A percentile compares a stretch with the other conserved stretches of the same genome.
These are phyloP conservation scores for Gymnocheta viridis DNA, from an alignment of 2,888 invertebrate genomes.

Conservation along the genomic window DNA sequence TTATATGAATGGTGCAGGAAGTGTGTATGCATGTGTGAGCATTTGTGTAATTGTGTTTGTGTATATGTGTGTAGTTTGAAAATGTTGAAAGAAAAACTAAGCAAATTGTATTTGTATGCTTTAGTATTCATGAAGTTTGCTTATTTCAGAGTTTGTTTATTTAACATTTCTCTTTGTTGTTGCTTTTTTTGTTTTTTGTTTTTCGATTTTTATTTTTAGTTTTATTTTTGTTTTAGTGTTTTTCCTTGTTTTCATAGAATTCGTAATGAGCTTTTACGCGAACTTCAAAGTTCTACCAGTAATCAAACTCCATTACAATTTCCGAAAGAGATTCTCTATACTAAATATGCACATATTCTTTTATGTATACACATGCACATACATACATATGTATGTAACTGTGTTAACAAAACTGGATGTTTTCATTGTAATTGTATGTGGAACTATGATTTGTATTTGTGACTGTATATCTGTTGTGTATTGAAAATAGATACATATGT, in stretches of 20 bases:
- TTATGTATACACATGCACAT: too few relatives aligned
- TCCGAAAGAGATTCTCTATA: not conserved
- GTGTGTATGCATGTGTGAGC: not conserved
- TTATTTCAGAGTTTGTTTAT: constrained; percentile 55
- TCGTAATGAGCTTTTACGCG: constrained; percentile 64
- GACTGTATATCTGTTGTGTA: too few relatives aligned
- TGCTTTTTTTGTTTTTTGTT: not conserved
- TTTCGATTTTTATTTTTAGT: constrained; percentile 16
- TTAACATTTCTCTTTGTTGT: constrained; percentile 45
- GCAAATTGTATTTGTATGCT: constrained; percentile 57
- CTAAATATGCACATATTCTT: not conserved
- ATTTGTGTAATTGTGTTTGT: not conserved
- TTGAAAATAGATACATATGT: too few relatives aligned
- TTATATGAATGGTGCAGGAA: not conserved
- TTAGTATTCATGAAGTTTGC: constrained; percentile 49
- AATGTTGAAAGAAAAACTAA: constrained; percentile 47
- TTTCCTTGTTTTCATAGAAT: constrained; percentile 46
- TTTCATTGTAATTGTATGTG: too few relatives aligned
- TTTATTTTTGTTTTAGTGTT: constrained; percentile 21
- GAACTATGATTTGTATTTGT: too few relatives aligned
- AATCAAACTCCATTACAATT: constrained; percentile 54
- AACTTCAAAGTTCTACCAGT: constrained; percentile 62
- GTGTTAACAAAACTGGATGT: too few relatives aligned
- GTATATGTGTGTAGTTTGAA: constrained; percentile 4
- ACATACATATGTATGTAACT: too few relatives aligned